Evolutionary conservation across 1,140 invertebrate genomes (phyloP).

Genomic region (Globodera rostochiensis): DNA sequence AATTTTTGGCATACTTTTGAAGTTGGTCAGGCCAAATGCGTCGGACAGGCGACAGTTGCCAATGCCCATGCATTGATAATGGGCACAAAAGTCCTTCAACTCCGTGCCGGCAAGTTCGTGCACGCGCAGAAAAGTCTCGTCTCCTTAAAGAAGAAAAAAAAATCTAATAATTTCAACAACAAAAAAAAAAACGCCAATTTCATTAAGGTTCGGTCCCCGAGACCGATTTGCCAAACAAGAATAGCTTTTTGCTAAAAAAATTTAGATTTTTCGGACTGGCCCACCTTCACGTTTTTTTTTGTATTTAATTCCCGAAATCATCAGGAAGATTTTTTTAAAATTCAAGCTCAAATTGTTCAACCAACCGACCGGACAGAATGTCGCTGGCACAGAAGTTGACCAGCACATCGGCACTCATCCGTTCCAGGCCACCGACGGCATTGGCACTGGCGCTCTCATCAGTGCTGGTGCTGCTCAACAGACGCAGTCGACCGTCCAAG

Average conservation of each 20-base stretch:
- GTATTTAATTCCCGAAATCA: too few relatives aligned
- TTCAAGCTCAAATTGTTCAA: too few relatives aligned
- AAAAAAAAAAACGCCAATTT: background rate
- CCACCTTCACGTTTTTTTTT: too few relatives aligned
- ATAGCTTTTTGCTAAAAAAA: too few relatives aligned
- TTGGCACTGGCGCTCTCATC: background rate
- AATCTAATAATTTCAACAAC: background rate
- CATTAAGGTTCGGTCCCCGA: too few relatives aligned
- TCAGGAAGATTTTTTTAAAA: too few relatives aligned
- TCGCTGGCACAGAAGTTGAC: conserved; percentile 38
- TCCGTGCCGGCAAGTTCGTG: conserved; percentile 29
- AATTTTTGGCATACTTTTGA: conserved; percentile 26
- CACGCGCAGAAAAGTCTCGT: conserved; percentile 22
- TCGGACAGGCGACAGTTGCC: conserved; percentile 33
- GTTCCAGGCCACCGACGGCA: background rate
- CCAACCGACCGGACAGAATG: conserved; percentile 35
- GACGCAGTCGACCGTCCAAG: background rate
- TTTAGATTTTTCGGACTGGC: too few relatives aligned
- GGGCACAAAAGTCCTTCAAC: conserved; percentile 27
- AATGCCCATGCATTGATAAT: conserved; percentile 24
- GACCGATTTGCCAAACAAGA: too few relatives aligned
- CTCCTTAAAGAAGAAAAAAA: conserved; percentile 38
- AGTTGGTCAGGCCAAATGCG: conserved; percentile 31
- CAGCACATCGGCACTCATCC: conserved; percentile 26
- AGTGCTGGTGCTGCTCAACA: background rate